Percentiles rank a stretch among this genome's conserved stretches.
phyloP scores from a whole-genome alignment of 2,797 vertebrate genomes.

The Trichosurus vulpecula region DNA sequence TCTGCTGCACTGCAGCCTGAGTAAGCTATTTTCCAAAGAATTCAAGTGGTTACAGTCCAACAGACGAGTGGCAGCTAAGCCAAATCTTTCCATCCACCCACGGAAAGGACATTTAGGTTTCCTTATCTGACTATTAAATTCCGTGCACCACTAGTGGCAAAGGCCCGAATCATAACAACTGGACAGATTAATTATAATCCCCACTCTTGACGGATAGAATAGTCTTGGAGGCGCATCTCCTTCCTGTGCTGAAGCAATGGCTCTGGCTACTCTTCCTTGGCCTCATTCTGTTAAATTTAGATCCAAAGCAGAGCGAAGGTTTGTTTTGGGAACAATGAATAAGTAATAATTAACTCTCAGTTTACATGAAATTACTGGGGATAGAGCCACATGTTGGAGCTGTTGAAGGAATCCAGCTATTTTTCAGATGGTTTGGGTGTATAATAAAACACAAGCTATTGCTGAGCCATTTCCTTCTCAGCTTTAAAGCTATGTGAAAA shows the following conservation, averaged over 20 bases:
- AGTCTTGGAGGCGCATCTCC: not conserved
- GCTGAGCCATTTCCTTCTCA: not conserved
- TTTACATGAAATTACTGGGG: slow-evolving; percentile 1
- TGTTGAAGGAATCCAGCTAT: not conserved
- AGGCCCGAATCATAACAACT: not conserved
- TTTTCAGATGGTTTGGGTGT: not conserved
- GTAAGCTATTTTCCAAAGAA: not conserved
- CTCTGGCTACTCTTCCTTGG: slow-evolving; percentile 6
- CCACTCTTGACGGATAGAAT: not conserved
- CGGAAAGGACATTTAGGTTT: not conserved
- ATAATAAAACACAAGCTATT: not conserved
- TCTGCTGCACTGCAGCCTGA: not conserved
- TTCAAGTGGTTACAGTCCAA: slow-evolving; percentile 2
- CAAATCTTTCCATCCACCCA: slow-evolving; percentile 1
- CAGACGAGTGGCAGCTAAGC: not conserved
- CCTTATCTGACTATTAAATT: slow-evolving; percentile 1
- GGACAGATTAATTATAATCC: slow-evolving; percentile 1
- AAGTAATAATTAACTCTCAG: slow-evolving; percentile 1
- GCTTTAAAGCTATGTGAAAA: not conserved
- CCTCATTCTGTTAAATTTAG: slow-evolving; percentile 6
- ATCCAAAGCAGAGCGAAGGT: not conserved
- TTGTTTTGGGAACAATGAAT: slow-evolving; percentile 2
- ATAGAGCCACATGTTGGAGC: not conserved
- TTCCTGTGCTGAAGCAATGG: not conserved
- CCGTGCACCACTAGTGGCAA: not conserved